phyloP scores from a whole-genome alignment of 2,797 vertebrate genomes.

The Toxotes lorentzi region DNA sequence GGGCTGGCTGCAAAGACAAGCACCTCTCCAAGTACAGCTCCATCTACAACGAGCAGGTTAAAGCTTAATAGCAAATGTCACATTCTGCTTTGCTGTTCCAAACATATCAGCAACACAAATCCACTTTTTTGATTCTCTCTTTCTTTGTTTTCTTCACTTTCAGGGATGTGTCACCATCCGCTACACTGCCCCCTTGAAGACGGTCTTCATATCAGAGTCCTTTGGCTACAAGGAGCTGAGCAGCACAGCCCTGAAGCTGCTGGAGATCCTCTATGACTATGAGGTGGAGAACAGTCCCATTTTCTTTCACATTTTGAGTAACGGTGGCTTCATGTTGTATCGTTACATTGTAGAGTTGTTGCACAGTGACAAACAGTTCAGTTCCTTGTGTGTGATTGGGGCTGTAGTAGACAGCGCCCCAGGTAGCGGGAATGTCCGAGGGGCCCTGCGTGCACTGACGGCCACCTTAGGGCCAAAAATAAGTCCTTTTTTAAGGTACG shows the following conservation, averaged over 20 bases:
- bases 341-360: conserved; percentile 91
- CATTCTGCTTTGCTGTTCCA: background rate
- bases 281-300: conserved; percentile 92
- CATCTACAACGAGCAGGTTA: conserved; percentile 93
- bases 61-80: background rate
- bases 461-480: conserved; percentile 83
- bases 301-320: conserved; percentile 96
- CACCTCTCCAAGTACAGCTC: conserved; percentile 95
- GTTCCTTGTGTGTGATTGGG: conserved; percentile 87
- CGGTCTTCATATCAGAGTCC: conserved; percentile 93
- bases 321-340: conserved; percentile 96
- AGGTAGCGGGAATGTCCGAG: conserved; percentile 88
- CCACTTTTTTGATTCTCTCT: background rate
- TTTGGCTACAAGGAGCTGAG: conserved; percentile 93
- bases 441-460: conserved; percentile 89
- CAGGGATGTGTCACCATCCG: conserved; percentile 94
- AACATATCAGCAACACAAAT: background rate
- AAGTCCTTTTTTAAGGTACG: conserved; percentile 83
- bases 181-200: conserved; percentile 93
- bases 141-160: conserved; percentile 40
- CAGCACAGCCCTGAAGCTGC: conserved; percentile 87
- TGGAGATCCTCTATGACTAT: conserved; percentile 93
- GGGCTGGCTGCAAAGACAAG: conserved; percentile 95
- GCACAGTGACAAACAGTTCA: conserved; percentile 85
- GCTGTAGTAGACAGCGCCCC: conserved; percentile 94